Conservation (phyloP, 2,888 invertebrate genomes). For the Magallana nippona region DNA sequence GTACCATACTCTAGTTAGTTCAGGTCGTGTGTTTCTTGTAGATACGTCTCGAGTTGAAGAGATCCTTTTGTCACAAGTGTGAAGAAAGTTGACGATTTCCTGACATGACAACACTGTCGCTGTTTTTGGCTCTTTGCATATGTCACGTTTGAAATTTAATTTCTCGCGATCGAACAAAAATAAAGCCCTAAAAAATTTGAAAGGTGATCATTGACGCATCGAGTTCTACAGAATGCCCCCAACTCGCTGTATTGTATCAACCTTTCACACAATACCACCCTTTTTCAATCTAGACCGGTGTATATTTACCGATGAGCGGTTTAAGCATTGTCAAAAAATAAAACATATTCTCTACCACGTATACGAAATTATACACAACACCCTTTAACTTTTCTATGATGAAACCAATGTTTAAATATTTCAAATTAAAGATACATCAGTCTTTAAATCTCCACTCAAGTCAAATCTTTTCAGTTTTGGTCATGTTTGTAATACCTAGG, state of each 20-base stretch:
- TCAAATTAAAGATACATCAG: conserved; percentile 20
- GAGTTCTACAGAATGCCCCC: background rate
- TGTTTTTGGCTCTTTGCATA: background rate
- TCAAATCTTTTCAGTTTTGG: conserved; percentile 4
- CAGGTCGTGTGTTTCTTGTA: too few species aligned
- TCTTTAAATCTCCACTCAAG: conserved; percentile 5
- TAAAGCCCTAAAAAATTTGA: background rate
- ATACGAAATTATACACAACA: background rate
- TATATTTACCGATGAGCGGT: background rate
- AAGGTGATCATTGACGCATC: conserved; percentile 21
- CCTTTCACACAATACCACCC: background rate
- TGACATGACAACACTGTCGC: background rate
- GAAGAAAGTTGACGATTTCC: background rate
- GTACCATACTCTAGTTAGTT: too few species aligned
- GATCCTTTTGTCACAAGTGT: background rate
- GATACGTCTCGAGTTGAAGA: background rate
- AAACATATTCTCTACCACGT: conserved; percentile 6
- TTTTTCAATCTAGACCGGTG: background rate
- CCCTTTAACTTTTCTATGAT: conserved; percentile 16
- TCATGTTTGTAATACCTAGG: background rate
- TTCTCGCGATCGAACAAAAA: background rate
- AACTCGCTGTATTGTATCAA: background rate
- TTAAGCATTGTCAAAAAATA: background rate
- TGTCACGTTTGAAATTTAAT: conserved; percentile 15
- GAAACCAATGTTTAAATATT: conserved; percentile 1